Conservation (phyloP, 2,888 invertebrate genomes). For the Sisyra terminalis region DNA sequence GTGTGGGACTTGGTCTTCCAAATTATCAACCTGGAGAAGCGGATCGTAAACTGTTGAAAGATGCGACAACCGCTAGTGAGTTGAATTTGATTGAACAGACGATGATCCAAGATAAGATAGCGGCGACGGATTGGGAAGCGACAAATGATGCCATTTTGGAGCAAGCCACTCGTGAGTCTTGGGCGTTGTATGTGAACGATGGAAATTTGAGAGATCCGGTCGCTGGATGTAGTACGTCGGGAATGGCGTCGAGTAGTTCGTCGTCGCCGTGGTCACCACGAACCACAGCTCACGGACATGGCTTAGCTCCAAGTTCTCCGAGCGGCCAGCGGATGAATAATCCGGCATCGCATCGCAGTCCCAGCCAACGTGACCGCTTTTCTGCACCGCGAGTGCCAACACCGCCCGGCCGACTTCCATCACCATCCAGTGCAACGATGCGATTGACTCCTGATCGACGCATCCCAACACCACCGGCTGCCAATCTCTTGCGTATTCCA, state of each 20-base stretch:
- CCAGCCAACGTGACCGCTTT: neutral
- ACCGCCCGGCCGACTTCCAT: slow-evolving; percentile 2
- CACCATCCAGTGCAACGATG: neutral
- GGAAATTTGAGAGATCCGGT: slow-evolving; percentile 23
- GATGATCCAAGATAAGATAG: slow-evolving; percentile 79
- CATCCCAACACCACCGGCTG: slow-evolving; percentile 3
- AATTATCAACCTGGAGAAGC: slow-evolving; percentile 59
- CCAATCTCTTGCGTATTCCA: neutral
- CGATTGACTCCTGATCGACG: neutral
- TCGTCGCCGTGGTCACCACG: slow-evolving; percentile 18
- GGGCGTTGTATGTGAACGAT: slow-evolving; percentile 45
- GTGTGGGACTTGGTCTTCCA: slow-evolving; percentile 71
- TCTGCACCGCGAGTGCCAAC: slow-evolving; percentile 3
- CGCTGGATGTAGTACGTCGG: slow-evolving; percentile 20
- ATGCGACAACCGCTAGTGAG: slow-evolving; percentile 63
- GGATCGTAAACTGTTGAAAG: slow-evolving; percentile 50
- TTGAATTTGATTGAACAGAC: slow-evolving; percentile 69
- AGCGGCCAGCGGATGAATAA: neutral
- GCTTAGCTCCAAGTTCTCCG: slow-evolving; percentile 8
- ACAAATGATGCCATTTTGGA: slow-evolving; percentile 83
- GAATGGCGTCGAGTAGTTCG: slow-evolving; percentile 18
- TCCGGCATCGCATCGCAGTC: neutral
- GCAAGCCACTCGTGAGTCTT: slow-evolving; percentile 72
- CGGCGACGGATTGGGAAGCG: slow-evolving; percentile 82
- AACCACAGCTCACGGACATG: neutral